phyloP scores from a whole-genome alignment of 2,113 vertebrate genomes.

The Prunella himalayana region DNA sequence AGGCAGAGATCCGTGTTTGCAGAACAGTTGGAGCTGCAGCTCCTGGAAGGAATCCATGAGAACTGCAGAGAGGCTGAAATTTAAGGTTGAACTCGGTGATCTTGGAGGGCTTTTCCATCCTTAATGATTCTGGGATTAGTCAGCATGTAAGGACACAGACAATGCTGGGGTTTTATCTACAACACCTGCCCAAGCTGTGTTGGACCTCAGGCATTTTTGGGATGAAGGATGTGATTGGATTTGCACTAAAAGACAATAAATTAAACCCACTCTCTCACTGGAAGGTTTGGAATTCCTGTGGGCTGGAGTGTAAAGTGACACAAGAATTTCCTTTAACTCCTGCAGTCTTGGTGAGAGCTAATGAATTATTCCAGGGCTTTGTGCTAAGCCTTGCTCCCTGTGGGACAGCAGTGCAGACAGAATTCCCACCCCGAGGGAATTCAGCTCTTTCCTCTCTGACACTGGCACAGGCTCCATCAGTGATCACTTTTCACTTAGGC shows the following conservation, averaged over 20 bases:
- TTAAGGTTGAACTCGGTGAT: background rate
- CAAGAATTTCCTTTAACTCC: background rate
- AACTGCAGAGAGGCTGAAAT: background rate
- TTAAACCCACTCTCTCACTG: background rate
- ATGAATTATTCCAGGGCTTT: background rate
- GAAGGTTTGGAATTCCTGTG: background rate
- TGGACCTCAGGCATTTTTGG: background rate
- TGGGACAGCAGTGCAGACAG: background rate
- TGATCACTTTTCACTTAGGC: background rate
- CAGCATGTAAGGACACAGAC: background rate
- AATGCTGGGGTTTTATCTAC: background rate
- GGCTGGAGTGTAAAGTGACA: background rate
- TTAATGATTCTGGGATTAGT: rapidly evolving
- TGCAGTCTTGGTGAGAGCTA: background rate
- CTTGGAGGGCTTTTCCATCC: background rate
- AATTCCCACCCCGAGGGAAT: background rate
- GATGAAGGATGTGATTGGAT: background rate
- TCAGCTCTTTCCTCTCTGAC: background rate
- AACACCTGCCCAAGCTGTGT: background rate
- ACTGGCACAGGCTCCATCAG: background rate
- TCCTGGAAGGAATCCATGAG: background rate
- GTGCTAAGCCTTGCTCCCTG: background rate
- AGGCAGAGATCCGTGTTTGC: background rate
- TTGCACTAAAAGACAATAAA: background rate
- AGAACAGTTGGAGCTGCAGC: background rate